These are phyloP conservation scores for Euphonia xanthogaster DNA, from an alignment of 2,797 vertebrate species.

Conservation along the genomic window DNA sequence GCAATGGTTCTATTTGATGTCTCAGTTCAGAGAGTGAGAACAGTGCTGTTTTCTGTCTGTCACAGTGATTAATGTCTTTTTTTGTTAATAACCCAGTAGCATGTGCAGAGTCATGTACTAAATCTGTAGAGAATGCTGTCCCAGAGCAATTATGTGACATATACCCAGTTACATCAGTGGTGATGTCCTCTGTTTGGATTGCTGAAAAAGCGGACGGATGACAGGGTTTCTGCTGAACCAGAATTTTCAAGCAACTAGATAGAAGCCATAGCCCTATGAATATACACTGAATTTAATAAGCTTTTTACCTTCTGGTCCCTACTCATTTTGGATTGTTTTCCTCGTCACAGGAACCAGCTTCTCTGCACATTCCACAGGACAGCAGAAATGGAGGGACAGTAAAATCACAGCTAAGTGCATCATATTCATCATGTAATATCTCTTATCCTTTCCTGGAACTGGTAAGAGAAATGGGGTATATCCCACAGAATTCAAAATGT, in stretches of 20 bases:
- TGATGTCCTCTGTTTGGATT: neutral
- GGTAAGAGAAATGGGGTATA: neutral
- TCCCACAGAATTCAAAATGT: neutral
- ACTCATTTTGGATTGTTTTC: neutral
- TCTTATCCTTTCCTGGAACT: neutral
- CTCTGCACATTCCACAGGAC: neutral
- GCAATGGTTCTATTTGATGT: constrained; percentile 43
- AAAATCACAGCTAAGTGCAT: neutral
- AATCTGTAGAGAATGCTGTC: neutral
- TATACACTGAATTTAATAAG: neutral
- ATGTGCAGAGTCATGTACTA: neutral
- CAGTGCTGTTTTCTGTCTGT: constrained; percentile 63
- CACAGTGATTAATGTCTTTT: constrained; percentile 68
- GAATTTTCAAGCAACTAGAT: neutral
- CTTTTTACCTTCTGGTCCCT: neutral
- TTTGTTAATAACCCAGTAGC: constrained; percentile 64
- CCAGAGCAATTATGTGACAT: neutral
- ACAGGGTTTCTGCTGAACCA: neutral
- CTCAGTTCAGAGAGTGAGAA: constrained; percentile 59
- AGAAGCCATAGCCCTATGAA: neutral
- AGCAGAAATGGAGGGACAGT: neutral
- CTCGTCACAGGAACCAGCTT: neutral
- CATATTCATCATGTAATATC: neutral
- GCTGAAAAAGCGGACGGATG: neutral
- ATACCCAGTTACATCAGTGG: neutral